A percentile compares a stretch with the other conserved stretches of the same genome.
Evolutionary conservation across 92 coral and sea anemone species (phyloP).

Genomic region (Meandrina meandrites): DNA sequence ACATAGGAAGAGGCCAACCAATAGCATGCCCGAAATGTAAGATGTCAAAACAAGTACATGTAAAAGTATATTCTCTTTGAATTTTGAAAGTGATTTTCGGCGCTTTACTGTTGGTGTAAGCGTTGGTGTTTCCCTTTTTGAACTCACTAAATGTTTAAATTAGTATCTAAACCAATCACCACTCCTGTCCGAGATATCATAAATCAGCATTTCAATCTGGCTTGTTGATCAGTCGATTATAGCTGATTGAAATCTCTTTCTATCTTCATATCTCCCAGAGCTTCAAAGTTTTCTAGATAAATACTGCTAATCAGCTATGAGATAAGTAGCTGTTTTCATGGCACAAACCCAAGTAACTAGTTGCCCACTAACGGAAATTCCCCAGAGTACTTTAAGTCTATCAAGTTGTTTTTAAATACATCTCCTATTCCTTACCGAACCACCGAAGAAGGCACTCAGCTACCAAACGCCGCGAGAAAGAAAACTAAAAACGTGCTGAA

Average conservation of each 20-base stretch:
- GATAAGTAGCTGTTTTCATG: constrained; percentile 30
- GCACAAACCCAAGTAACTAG: constrained; percentile 39
- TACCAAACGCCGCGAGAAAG: not conserved
- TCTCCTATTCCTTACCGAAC: not conserved
- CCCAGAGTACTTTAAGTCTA: constrained; percentile 30
- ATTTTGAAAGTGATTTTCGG: too few relatives aligned
- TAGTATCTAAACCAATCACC: not conserved
- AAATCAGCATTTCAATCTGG: not conserved
- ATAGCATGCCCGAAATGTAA: not conserved
- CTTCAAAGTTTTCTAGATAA: constrained; percentile 27
- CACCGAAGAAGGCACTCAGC: constrained; percentile 4
- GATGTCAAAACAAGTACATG: not conserved
- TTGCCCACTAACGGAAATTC: constrained; percentile 41
- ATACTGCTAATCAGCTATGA: constrained; percentile 38
- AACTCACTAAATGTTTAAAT: not conserved
- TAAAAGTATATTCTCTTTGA: not conserved
- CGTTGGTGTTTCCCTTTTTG: not conserved
- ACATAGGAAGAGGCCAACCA: constrained; percentile 23
- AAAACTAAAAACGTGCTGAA: not conserved
- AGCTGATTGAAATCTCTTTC: constrained; percentile 12
- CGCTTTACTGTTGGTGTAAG: not conserved
- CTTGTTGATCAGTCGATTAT: not conserved
- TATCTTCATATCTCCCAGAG: constrained; percentile 20
- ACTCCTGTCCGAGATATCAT: not conserved
- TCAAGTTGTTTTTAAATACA: constrained; percentile 1